phyloP scores from a whole-genome alignment of 2,113 vertebrate species.

The Scomber colias region DNA sequence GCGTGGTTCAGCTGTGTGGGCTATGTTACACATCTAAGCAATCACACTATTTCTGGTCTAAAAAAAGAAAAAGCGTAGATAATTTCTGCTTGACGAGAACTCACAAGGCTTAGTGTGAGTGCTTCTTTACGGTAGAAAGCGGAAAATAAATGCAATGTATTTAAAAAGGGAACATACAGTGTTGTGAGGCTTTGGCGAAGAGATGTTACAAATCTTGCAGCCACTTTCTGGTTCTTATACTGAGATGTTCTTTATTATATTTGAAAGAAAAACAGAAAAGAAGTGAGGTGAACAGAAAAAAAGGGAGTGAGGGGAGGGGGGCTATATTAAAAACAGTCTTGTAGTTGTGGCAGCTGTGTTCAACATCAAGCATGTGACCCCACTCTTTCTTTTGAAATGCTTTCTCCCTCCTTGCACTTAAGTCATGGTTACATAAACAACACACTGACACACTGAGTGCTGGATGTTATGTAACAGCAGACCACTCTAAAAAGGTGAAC shows the following conservation, averaged over 20 bases:
- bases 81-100: too few species aligned
- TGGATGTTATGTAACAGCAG: conserved; percentile 63
- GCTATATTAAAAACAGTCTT: background rate
- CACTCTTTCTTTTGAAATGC: conserved; percentile 23
- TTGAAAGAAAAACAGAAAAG: background rate
- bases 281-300: background rate
- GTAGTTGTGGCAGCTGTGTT: background rate
- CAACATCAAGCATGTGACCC: background rate
- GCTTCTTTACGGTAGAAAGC: too few species aligned
- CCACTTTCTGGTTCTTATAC: background rate
- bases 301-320: too few species aligned
- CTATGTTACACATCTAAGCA: background rate
- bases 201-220: too few species aligned
- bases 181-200: too few species aligned
- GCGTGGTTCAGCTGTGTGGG: background rate
- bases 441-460: conserved; percentile 49
- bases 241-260: background rate
- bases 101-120: too few species aligned
- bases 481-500: conserved; percentile 45
- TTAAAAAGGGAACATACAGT: too few species aligned
- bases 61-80: too few species aligned
- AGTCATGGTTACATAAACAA: conserved; percentile 68
- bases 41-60: background rate
- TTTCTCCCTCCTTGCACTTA: conserved; percentile 45
- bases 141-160: too few species aligned